Conservation (phyloP, 2,797 vertebrate genomes). For the Pelochelys cantorii region DNA sequence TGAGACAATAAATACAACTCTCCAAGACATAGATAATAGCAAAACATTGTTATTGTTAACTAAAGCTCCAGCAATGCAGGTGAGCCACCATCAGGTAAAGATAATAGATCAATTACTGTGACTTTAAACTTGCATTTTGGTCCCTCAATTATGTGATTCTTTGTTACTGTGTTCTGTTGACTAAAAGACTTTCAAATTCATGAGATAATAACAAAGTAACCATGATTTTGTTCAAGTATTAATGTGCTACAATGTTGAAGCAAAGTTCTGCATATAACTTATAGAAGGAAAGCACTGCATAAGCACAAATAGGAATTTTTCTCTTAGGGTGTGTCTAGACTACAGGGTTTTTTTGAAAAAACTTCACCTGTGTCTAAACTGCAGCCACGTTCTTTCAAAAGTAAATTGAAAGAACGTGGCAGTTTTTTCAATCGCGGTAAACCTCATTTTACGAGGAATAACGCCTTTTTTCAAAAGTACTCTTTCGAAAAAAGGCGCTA, state of each 20-base stretch:
- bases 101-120: not conserved
- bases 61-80: constrained; percentile 28
- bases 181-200: not conserved
- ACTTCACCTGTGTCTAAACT: too few relatives aligned
- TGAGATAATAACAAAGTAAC: not conserved
- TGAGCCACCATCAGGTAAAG: not conserved
- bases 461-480: too few relatives aligned
- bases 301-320: constrained; percentile 16
- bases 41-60: not conserved
- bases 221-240: not conserved
- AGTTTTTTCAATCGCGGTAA: too few relatives aligned
- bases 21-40: not conserved
- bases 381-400: too few relatives aligned
- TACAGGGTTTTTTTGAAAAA: too few relatives aligned
- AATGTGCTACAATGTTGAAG: constrained; percentile 24
- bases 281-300: not conserved
- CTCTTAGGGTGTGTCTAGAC: not conserved
- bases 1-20: constrained; percentile 52
- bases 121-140: not conserved
- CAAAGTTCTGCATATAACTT: constrained; percentile 27
- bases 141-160: not conserved
- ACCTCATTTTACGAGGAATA: too few relatives aligned
- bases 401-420: too few relatives aligned
- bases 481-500: too few relatives aligned
- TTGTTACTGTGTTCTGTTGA: not conserved